These are phyloP conservation scores for Euura saliciscinereae DNA, from an alignment of 1,140 invertebrate species.

Conservation along the genomic window DNA sequence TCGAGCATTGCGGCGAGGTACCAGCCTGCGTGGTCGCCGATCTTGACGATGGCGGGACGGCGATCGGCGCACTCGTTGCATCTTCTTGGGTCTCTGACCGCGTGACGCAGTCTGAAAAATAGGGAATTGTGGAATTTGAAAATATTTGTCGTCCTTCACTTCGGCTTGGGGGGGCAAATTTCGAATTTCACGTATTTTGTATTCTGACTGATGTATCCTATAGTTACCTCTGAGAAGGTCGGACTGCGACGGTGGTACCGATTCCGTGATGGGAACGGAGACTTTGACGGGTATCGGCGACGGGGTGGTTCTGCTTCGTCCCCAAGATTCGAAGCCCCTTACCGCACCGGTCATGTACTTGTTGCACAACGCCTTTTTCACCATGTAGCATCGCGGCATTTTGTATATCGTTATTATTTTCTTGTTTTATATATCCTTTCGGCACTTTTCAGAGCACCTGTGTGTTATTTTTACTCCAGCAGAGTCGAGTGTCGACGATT, in stretches of 20 bases:
- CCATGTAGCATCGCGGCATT: slow-evolving; percentile 65
- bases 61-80: not conserved
- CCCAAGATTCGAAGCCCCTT: slow-evolving; percentile 53
- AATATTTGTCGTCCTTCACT: too few relatives aligned
- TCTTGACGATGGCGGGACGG: slow-evolving; percentile 1
- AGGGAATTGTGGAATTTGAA: too few relatives aligned
- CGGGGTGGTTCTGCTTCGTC: slow-evolving; percentile 41
- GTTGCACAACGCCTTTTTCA: slow-evolving; percentile 63
- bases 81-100: not conserved
- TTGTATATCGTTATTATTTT: slow-evolving; percentile 27
- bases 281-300: slow-evolving; percentile 38
- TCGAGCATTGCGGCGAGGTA: not conserved
- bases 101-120: too few relatives aligned
- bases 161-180: too few relatives aligned
- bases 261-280: slow-evolving; percentile 27
- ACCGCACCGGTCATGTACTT: slow-evolving; percentile 59
- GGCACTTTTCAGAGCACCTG: too few relatives aligned
- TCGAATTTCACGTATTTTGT: too few relatives aligned
- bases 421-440: too few relatives aligned
- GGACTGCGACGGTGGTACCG: slow-evolving; percentile 23
- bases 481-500: too few relatives aligned
- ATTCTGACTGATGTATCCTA: not conserved
- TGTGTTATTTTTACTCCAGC: too few relatives aligned
- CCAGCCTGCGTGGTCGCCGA: not conserved
- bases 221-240: slow-evolving; percentile 35